These are phyloP conservation scores for Sweltsa coloradensis DNA, from an alignment of 1,140 invertebrate species.

Conservation along the genomic window DNA sequence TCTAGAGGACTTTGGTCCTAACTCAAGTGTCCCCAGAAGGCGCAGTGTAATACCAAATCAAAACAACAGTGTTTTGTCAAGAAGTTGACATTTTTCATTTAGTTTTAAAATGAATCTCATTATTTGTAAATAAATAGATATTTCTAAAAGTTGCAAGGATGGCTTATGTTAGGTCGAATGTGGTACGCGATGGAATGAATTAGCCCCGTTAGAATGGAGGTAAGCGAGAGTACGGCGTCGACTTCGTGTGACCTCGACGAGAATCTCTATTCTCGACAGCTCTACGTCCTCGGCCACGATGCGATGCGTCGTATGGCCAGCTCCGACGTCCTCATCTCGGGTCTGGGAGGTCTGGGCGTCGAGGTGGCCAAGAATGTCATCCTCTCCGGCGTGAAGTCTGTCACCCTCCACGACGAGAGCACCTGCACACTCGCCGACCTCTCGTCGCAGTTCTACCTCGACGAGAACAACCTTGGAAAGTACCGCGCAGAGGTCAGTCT, in stretches of 20 bases:
- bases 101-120: no score
- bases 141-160: no score
- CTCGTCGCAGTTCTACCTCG: constrained; percentile 83
- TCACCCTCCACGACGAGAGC: constrained; percentile 83
- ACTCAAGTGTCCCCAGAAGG: no score
- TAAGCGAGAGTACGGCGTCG: no score
- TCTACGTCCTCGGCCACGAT: constrained; percentile 95
- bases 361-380: constrained; percentile 99
- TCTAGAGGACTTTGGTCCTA: no score
- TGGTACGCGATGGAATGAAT: no score
- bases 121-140: no score
- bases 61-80: no score
- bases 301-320: constrained; percentile 94
- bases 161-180: no score
- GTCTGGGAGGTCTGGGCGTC: constrained; percentile 88
- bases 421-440: constrained; percentile 48
- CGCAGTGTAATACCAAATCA: no score
- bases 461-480: constrained; percentile 67
- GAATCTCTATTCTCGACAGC: constrained; percentile 87
- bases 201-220: no score
- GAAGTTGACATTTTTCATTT: no score
- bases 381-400: constrained; percentile 92
- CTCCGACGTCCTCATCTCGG: constrained; percentile 91
- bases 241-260: constrained; percentile 86
- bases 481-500: constrained; percentile 78